Evolutionary conservation across 2,888 invertebrate species (phyloP).

Genomic region (Caenorhabditis sinica): DNA sequence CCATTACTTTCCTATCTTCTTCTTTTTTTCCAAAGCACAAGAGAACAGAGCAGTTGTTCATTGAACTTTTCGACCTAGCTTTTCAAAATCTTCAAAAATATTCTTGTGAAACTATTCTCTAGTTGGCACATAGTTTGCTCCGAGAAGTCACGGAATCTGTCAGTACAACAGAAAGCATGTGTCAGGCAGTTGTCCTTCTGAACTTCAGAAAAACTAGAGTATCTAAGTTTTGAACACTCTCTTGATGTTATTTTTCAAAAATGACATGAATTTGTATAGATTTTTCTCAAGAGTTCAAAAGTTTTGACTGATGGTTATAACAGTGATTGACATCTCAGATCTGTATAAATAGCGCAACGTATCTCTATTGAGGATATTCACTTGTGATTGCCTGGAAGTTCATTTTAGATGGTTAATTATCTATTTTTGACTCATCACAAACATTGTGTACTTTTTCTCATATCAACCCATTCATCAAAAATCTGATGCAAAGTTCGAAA

Average conservation of each 20-base stretch:
- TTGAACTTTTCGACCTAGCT: not conserved
- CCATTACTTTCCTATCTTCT: not conserved
- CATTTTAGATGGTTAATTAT: not conserved
- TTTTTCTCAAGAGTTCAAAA: constrained; percentile 15
- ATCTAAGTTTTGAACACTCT: not conserved
- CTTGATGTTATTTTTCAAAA: not conserved
- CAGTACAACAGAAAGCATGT: constrained; percentile 6
- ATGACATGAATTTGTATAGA: not conserved
- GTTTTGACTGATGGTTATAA: not conserved
- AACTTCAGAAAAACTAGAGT: not conserved
- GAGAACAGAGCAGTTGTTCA: not conserved
- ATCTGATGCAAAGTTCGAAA: constrained; percentile 11
- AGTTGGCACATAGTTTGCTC: not conserved
- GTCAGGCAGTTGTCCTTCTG: not conserved
- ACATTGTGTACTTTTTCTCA: not conserved
- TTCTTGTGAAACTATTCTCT: constrained; percentile 10
- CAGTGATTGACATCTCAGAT: not conserved
- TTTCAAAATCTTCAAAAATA: not conserved
- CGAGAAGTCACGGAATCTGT: constrained; percentile 8
- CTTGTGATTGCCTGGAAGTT: not conserved
- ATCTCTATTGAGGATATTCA: not conserved
- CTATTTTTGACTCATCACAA: not conserved
- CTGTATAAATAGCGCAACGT: not conserved
- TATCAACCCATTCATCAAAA: not conserved
- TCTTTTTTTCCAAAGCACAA: not conserved